Percentiles rank a stretch among this genome's conserved stretches.
These are phyloP conservation scores for Mormyrops attenuatus DNA, from an alignment of 2,797 vertebrate species.

Conservation along the genomic window DNA sequence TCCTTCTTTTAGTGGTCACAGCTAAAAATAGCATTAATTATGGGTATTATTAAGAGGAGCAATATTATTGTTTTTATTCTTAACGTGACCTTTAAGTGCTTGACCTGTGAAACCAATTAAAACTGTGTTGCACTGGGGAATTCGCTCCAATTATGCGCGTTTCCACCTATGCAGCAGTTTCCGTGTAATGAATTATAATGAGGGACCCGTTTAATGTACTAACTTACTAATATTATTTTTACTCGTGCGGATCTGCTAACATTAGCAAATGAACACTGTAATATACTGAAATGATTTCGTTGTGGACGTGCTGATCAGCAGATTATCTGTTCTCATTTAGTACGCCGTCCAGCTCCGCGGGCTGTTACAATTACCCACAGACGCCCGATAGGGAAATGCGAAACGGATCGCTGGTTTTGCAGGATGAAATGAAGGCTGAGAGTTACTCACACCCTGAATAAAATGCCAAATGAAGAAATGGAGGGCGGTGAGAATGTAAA, in stretches of 20 bases:
- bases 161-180: neutral
- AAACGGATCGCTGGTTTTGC: neutral
- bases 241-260: neutral
- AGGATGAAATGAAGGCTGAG: neutral
- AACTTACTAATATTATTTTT: slow-evolving; percentile 9
- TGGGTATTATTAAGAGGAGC: neutral
- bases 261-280: neutral
- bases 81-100: neutral
- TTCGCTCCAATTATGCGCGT: neutral
- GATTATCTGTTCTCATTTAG: neutral
- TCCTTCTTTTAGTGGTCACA: neutral
- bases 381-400: neutral
- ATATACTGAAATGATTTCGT: neutral
- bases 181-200: neutral
- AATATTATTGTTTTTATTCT: slow-evolving; percentile 4
- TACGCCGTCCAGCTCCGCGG: neutral
- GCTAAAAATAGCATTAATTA: slow-evolving; percentile 7
- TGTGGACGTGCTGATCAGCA: neutral
- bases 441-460: neutral
- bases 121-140: neutral
- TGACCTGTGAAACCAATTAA: slow-evolving; percentile 11
- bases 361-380: neutral
- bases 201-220: slow-evolving; percentile 1
- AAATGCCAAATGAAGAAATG: neutral
- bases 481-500: neutral